Evolutionary conservation across 1,140 invertebrate genomes (phyloP), one percentile per base, ranked within the genome.

Genomic region (Oryctes rhinoceros): DNA sequence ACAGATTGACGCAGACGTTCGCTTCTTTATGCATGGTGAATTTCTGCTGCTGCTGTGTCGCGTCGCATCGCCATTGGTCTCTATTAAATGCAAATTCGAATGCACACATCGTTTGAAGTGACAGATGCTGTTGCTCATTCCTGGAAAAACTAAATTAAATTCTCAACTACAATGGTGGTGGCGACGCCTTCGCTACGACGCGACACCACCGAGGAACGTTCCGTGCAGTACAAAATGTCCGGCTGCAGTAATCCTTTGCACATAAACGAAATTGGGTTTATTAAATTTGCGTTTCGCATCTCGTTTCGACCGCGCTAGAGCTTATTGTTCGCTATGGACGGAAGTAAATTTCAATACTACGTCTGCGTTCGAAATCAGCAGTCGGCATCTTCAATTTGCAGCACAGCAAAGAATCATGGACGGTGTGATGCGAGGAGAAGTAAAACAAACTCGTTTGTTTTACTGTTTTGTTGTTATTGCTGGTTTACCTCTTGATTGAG

Each of bases 91-190:
- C 53, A 59, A 59, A 59, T 59, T 59, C 53, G 18, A 59, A 59
- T 59, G 53, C 53, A 59, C 53, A 59, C 53, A 59, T 59, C 53
- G 53, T 59, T 59, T 59, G 53, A 59, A 18, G 53, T 59, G 53
- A 59, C 53, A 59, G 53, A 59, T 59, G 53, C 53, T 18, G 53
- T 59, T 59, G 53, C 53, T 59, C 53, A 59, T 59, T 59, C 53
- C 53, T 18, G 53, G 18, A 59, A 59, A 59, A 59, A 59, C 13
- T 59, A 59, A 59, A 59, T 59, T 59, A 59, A 59, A 59, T 59
- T 59, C 53, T n/a, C 18, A 59, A 59, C 53, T 59, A 18, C 53
- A n/a, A n/a, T n/a, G n/a, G 24, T 30, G 53, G 18, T 15, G 53
- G 53, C 53, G 15, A 15, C 53, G 18, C 15, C 18, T 18, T 6